Evolutionary conservation across 2,797 vertebrate genomes (phyloP).

Genomic region (Chloroceryle inda): DNA sequence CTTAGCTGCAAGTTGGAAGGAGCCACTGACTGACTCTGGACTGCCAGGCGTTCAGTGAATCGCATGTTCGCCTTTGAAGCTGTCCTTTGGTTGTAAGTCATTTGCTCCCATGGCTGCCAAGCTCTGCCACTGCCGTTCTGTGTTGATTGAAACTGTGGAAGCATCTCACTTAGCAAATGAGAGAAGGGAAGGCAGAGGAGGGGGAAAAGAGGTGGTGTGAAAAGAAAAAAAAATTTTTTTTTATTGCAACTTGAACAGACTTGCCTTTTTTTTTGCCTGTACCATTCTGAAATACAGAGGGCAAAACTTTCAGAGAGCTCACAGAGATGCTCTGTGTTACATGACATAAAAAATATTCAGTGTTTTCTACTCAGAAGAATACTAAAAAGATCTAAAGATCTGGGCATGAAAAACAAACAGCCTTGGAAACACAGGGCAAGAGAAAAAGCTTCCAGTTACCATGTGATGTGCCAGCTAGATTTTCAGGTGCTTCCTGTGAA

Average conservation of each 20-base stretch:
- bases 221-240: neutral
- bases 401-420: neutral
- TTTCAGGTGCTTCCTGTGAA: neutral
- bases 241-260: neutral
- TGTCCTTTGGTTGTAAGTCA: conserved; percentile 56
- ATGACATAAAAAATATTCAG: neutral
- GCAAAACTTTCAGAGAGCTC: neutral
- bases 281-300: neutral
- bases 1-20: conserved; percentile 35
- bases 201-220: neutral
- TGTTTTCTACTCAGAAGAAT: neutral
- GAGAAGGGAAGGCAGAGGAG: neutral
- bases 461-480: rapidly evolving
- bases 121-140: conserved; percentile 56
- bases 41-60: conserved; percentile 20
- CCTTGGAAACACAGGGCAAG: neutral
- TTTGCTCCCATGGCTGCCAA: conserved; percentile 53
- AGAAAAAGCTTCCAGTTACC: neutral
- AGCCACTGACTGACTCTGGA: neutral
- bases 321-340: neutral
- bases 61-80: conserved; percentile 26
- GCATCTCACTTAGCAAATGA: conserved; percentile 58
- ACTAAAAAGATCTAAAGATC: neutral
- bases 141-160: conserved; percentile 40
- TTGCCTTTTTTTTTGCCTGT: neutral